Evolutionary conservation across 2,888 invertebrate species (phyloP), one percentile per base, ranked within the genome.

Genomic region (Mylabris sibirica): DNA sequence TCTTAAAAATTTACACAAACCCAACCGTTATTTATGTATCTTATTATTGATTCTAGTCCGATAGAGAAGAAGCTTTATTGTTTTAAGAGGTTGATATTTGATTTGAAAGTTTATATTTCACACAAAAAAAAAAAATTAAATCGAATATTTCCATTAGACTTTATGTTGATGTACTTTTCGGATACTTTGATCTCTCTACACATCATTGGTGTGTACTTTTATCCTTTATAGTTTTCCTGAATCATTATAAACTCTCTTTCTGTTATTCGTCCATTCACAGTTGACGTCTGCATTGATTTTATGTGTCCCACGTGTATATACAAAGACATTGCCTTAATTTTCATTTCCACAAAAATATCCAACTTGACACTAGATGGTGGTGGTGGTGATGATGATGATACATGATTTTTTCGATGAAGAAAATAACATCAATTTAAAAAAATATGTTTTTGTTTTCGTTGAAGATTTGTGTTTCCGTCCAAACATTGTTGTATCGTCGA

Each of bases 261-360:
- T 83, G 84, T 77, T 79, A 75, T 78, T 75, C 79, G 79, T 83
- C 84, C 80, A 80, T 83, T 82, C 78, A 79, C 84, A 81, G 81
- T 81, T 77, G 82, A 81, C 80, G 81, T 81, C 81, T 83, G 81
- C 76, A 79, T 75, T 74, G 73, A 80, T 82, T 83, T 83, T 82
- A 82, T 83, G 81, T 80, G 81, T 80, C 80, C 82, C 82, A 82
- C 82, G 81, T 82, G 82, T 78, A 74, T 77, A 79, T 77, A 79
- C 79, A 79, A 77, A 75, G 73, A 74, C 73, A 73, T 73, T 73
- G 70, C 70, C 75, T 75, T 72, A 75, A 78, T 74, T 75, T 77
- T 73, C 71, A 75, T 69, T 71, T 72, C 49, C 67, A 64, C 62
- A n/a, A 35, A 49, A 20, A 49, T 30, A n/a, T n/a, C n/a, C n/a